phyloP scores from a whole-genome alignment of 1,140 invertebrate genomes.

The Lasaia peninsularis region DNA sequence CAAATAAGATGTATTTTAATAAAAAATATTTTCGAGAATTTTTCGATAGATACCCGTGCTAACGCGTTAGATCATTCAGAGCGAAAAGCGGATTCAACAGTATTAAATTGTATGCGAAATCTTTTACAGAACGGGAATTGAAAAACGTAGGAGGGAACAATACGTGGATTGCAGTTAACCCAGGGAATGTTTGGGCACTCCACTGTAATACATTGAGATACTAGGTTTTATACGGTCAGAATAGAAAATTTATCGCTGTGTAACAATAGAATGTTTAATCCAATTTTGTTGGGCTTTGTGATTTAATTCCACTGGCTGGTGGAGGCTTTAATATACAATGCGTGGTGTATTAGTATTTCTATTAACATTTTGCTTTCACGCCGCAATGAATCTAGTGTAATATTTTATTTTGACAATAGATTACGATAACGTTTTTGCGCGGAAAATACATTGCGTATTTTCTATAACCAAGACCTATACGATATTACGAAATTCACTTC shows the following conservation, averaged over 20 bases:
- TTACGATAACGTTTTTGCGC: too few species aligned
- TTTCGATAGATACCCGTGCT: background rate
- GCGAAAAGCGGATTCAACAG: conserved; percentile 28
- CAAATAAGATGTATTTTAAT: too few species aligned
- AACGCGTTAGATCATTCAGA: conserved; percentile 13
- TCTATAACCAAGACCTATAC: too few species aligned
- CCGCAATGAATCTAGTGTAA: conserved; percentile 1
- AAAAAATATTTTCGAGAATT: background rate
- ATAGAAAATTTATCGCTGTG: conserved; percentile 60
- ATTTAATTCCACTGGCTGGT: conserved; percentile 46
- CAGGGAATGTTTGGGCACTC: conserved; percentile 24
- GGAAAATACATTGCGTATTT: too few species aligned
- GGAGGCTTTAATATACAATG: conserved; percentile 34
- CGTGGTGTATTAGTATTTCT: conserved; percentile 14
- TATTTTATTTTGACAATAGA: background rate
- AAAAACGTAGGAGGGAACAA: conserved; percentile 36
- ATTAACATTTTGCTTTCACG: conserved; percentile 10
- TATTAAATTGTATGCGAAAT: conserved; percentile 28
- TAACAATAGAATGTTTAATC: conserved; percentile 57
- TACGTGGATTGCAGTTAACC: conserved; percentile 42
- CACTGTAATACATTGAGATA: conserved; percentile 40
- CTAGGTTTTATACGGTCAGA: conserved; percentile 41
- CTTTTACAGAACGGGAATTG: conserved; percentile 26
- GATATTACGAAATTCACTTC: too few species aligned
- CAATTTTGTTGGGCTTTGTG: conserved; percentile 40